A percentile compares a stretch with the other conserved stretches of the same genome.
phyloP scores from a whole-genome alignment of 2,888 invertebrate species.

The Eretmocerus hayati region DNA sequence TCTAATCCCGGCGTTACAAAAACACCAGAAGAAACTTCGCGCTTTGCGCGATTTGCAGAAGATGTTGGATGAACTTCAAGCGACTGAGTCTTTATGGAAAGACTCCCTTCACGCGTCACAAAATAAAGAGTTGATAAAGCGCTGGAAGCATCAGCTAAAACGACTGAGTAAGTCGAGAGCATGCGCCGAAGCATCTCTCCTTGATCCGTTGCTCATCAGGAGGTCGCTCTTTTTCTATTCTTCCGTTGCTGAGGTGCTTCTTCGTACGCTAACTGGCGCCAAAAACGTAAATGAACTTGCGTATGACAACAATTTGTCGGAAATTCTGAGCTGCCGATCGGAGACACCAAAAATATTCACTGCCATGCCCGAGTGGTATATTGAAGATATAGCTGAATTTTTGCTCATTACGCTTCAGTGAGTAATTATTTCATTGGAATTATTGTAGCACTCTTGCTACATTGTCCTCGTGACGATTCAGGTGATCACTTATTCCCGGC shows the following conservation, averaged over 20 bases:
- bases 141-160: conserved; percentile 84
- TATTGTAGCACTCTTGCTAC: no score
- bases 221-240: conserved; percentile 83
- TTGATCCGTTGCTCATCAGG: conserved; percentile 76
- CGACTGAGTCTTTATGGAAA: conserved; percentile 76
- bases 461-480: no score
- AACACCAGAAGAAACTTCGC: conserved; percentile 68
- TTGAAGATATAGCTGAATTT: conserved; percentile 96
- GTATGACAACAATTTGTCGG: conserved; percentile 45
- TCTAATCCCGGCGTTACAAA: conserved; percentile 80
- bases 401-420: conserved; percentile 87
- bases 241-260: conserved; percentile 73
- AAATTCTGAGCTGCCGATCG: conserved; percentile 53
- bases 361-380: conserved; percentile 93
- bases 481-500: no score
- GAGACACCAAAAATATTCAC: conserved; percentile 70
- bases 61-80: conserved; percentile 75
- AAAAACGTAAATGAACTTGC: conserved; percentile 30
- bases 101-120: conserved; percentile 67
- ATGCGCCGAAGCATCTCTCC: conserved; percentile 82
- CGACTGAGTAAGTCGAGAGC: conserved; percentile 69
- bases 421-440: conserved; percentile 48
- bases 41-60: conserved; percentile 81
- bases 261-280: conserved; percentile 54
- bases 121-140: conserved; percentile 74